Conservation (phyloP, 2,797 vertebrate species). For the Rallus crepitans region DNA sequence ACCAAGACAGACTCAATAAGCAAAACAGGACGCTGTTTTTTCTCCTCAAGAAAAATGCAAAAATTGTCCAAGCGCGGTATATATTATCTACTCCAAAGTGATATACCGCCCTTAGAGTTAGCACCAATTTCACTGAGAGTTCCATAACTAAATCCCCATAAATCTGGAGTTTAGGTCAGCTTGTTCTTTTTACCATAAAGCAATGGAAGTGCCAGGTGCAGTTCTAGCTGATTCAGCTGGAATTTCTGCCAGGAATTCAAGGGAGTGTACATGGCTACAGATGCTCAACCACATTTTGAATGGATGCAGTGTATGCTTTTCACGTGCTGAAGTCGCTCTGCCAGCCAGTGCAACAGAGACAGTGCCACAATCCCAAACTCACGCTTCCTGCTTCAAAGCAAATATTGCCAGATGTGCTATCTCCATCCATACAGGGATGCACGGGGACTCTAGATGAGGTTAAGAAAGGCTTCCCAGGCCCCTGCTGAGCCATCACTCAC, state of each 20-base stretch:
- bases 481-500: constrained; percentile 32
- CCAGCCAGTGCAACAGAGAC: not conserved
- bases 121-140: constrained; percentile 38
- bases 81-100: not conserved
- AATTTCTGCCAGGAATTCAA: constrained; percentile 63
- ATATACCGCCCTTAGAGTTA: constrained; percentile 15
- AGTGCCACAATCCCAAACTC: not conserved
- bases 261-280: constrained; percentile 27
- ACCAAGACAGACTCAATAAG: not conserved
- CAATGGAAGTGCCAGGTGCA: constrained; percentile 53
- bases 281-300: constrained; percentile 55
- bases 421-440: not conserved
- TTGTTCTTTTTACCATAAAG: constrained; percentile 12
- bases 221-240: constrained; percentile 65
- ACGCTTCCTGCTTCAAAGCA: constrained; percentile 28
- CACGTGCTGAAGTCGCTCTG: constrained; percentile 17
- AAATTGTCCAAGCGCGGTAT: not conserved
- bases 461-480: constrained; percentile 7
- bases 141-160: constrained; percentile 61
- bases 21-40: constrained; percentile 7
- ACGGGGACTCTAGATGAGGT: not conserved
- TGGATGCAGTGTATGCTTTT: constrained; percentile 37
- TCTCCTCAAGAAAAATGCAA: not conserved
- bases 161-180: constrained; percentile 49
- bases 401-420: constrained; percentile 52